Percentiles rank a stretch among this genome's conserved stretches.
Evolutionary conservation across 2,888 invertebrate genomes (phyloP).

Genomic region (Dryadula phaetusa): DNA sequence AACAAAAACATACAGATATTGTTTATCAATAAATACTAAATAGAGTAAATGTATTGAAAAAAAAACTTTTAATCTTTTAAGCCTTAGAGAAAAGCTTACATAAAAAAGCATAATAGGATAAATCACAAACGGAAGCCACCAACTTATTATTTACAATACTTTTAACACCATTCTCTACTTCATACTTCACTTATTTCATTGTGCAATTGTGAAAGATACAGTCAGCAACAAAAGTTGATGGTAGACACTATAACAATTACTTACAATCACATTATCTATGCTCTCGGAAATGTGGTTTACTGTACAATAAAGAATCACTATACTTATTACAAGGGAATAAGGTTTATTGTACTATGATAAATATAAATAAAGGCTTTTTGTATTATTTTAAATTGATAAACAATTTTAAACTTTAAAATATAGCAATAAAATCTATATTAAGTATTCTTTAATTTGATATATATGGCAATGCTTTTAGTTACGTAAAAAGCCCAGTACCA

Average conservation of each 20-base stretch:
- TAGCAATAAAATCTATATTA: background rate
- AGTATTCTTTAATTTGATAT: background rate
- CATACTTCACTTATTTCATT: slow-evolving; percentile 30
- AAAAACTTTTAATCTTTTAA: slow-evolving; percentile 11
- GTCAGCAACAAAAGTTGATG: background rate
- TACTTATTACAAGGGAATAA: background rate
- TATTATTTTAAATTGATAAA: background rate
- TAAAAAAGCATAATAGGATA: slow-evolving; percentile 24
- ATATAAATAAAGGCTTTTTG: too few relatives aligned
- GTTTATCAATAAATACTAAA: too few relatives aligned
- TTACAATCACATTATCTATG: background rate
- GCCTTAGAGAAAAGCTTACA: background rate
- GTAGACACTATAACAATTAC: background rate
- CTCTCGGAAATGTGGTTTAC: background rate
- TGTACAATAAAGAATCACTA: background rate
- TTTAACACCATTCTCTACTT: slow-evolving; percentile 22
- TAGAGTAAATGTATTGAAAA: too few relatives aligned
- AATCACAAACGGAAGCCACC: slow-evolving; percentile 19
- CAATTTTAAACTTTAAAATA: background rate
- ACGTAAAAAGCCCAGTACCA: slow-evolving; percentile 29
- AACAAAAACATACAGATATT: too few relatives aligned
- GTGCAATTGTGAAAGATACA: slow-evolving; percentile 28
- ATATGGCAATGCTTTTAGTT: slow-evolving; percentile 2
- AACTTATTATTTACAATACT: slow-evolving; percentile 18
- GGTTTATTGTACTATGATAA: slow-evolving; percentile 1